phyloP scores from a whole-genome alignment of 2,888 invertebrate genomes.

The Parelbella ahira region DNA sequence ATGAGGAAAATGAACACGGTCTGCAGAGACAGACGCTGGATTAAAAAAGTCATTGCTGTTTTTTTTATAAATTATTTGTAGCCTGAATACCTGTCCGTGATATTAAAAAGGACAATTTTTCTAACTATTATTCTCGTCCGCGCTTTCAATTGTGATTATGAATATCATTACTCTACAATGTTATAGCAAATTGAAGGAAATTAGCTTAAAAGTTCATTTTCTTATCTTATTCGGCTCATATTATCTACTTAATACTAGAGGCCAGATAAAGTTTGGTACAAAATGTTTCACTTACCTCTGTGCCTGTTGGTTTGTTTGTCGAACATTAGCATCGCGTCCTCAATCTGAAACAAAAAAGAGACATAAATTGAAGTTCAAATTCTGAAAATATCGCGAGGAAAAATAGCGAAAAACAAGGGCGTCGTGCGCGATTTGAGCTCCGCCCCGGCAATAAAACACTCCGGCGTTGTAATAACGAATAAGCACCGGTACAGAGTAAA shows the following conservation, averaged over 20 bases:
- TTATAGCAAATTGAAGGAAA: too few species aligned
- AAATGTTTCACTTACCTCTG: slow-evolving; percentile 90
- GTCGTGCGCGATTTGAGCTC: slow-evolving; percentile 71
- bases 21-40: slow-evolving; percentile 18
- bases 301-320: slow-evolving; percentile 99
- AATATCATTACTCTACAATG: too few species aligned
- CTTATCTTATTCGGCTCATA: too few species aligned
- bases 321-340: slow-evolving; percentile 99
- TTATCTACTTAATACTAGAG: too few species aligned
- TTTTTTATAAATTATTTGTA: slow-evolving; percentile 22
- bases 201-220: too few species aligned
- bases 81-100: slow-evolving; percentile 18
- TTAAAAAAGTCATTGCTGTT: slow-evolving; percentile 23
- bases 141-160: slow-evolving; percentile 5
- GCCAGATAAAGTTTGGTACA: too few species aligned
- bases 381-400: slow-evolving; percentile 55
- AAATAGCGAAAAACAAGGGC: slow-evolving; percentile 68
- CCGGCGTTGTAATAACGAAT: slow-evolving; percentile 78
- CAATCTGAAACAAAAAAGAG: slow-evolving; percentile 91
- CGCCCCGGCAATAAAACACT: slow-evolving; percentile 79
- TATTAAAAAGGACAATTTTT: slow-evolving; percentile 21
- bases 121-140: slow-evolving; percentile 11
- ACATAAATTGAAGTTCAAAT: slow-evolving; percentile 63
- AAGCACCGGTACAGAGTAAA: slow-evolving; percentile 80
- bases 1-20: slow-evolving; percentile 25